Evolutionary conservation across 2,888 invertebrate genomes (phyloP).

Genomic region (Platycheirus rosarum): DNA sequence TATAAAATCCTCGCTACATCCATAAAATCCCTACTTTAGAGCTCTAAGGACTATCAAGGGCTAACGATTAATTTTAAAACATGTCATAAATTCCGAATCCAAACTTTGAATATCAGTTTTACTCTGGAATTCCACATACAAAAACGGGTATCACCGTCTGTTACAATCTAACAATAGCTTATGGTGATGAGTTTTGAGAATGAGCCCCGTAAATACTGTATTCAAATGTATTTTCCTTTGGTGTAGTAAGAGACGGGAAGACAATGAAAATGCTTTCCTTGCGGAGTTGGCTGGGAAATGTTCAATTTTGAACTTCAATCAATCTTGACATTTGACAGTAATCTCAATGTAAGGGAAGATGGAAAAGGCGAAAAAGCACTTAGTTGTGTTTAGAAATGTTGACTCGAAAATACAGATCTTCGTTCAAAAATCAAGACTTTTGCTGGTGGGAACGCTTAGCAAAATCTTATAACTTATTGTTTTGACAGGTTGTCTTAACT

Average conservation of each 20-base stretch:
- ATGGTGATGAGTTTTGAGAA: neutral
- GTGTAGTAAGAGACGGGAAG: neutral
- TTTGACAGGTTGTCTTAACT: neutral
- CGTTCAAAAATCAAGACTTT: slow-evolving; percentile 16
- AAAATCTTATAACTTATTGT: neutral
- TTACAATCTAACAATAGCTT: slow-evolving; percentile 23
- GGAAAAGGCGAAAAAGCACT: neutral
- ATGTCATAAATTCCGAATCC: slow-evolving; percentile 47
- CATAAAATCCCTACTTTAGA: slow-evolving; percentile 33
- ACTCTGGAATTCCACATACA: neutral
- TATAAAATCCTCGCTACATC: slow-evolving; percentile 15
- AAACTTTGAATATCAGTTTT: slow-evolving; percentile 24
- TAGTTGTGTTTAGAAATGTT: too few relatives aligned
- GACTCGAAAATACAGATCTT: neutral
- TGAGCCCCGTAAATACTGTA: neutral
- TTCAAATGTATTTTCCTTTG: slow-evolving; percentile 12
- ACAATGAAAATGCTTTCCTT: neutral
- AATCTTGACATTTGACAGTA: slow-evolving; percentile 39
- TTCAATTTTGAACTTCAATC: slow-evolving; percentile 36
- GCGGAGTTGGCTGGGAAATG: slow-evolving; percentile 2
- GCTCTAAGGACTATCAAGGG: slow-evolving; percentile 17
- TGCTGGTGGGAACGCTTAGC: too few relatives aligned
- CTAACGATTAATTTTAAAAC: slow-evolving; percentile 54
- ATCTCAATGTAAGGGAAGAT: neutral
- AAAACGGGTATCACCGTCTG: neutral